phyloP scores from a whole-genome alignment of 2,888 invertebrate genomes.

The Hemaris fuciformis region DNA sequence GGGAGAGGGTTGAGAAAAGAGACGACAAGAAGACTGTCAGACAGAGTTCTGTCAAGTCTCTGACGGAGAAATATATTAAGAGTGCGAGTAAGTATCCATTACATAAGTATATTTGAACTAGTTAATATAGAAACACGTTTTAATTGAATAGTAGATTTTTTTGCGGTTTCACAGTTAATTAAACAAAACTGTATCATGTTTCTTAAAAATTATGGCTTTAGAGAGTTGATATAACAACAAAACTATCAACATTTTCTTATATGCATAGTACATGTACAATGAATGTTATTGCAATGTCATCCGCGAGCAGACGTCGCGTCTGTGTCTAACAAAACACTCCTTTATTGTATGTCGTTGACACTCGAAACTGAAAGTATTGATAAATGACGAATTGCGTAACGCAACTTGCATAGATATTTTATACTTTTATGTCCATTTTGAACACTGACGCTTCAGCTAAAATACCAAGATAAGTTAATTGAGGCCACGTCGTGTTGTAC shows the following conservation, averaged over 20 bases:
- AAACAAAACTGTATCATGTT: no score
- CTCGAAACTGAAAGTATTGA: neutral
- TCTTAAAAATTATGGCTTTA: no score
- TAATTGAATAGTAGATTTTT: no score
- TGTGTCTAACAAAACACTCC: neutral
- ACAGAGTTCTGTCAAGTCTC: conserved; percentile 88
- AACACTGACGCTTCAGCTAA: neutral
- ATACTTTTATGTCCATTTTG: neutral
- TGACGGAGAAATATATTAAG: conserved; percentile 90
- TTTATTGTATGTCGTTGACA: neutral
- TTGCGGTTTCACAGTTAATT: no score
- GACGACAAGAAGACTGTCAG: conserved; percentile 77
- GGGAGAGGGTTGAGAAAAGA: conserved; percentile 42
- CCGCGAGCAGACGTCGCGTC: neutral
- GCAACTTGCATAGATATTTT: neutral
- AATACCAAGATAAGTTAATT: neutral
- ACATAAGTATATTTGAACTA: neutral
- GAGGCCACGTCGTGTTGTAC: neutral
- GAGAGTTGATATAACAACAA: no score
- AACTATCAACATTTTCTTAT: no score
- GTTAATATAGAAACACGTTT: no score
- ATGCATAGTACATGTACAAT: neutral
- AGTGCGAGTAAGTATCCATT: conserved; percentile 76
- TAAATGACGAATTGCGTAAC: neutral
- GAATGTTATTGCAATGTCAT: neutral